A percentile compares a stretch with the other conserved stretches of the same genome.
Conservation (phyloP, 1,140 invertebrate species). For the Pseudomyrmex cubaensis region DNA sequence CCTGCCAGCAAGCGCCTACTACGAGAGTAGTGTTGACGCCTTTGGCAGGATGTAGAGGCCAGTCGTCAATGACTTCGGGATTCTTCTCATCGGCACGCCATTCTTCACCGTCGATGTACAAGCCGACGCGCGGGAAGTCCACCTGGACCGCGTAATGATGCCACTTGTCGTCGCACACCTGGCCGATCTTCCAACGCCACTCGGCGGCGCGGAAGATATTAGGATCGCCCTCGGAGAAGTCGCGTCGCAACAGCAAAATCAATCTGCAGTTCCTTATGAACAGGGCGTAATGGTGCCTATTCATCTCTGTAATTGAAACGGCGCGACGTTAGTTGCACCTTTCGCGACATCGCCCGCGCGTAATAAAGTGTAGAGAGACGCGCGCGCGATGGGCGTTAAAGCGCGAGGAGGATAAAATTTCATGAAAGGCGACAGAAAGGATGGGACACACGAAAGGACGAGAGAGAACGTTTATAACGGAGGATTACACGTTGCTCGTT, state of each 20-base stretch:
- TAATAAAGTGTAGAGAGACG: slow-evolving; percentile 31
- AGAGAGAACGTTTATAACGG: slow-evolving; percentile 48
- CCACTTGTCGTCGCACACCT: slow-evolving; percentile 99
- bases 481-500: slow-evolving; percentile 42
- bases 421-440: background rate
- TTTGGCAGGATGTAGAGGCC: slow-evolving; percentile 98
- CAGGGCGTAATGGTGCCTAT: slow-evolving; percentile 98
- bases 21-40: slow-evolving; percentile 97
- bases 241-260: slow-evolving; percentile 95
- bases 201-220: slow-evolving; percentile 99
- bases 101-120: slow-evolving; percentile 95
- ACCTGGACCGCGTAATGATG: slow-evolving; percentile 98
- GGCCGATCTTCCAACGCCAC: slow-evolving; percentile 97
- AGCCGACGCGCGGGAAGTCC: slow-evolving; percentile 93
- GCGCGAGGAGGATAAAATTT: slow-evolving; percentile 4
- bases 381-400: slow-evolving; percentile 36
- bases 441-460: background rate
- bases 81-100: slow-evolving; percentile 92
- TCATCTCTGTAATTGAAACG: slow-evolving; percentile 92
- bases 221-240: slow-evolving; percentile 96
- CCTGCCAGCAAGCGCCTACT: slow-evolving; percentile 99
- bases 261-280: slow-evolving; percentile 98
- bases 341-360: slow-evolving; percentile 10
- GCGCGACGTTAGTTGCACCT: slow-evolving; percentile 28
- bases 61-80: slow-evolving; percentile 99